Percentiles rank a stretch among this genome's conserved stretches.
phyloP scores from a whole-genome alignment of 2,113 vertebrate species.

The Phoenicopterus ruber region DNA sequence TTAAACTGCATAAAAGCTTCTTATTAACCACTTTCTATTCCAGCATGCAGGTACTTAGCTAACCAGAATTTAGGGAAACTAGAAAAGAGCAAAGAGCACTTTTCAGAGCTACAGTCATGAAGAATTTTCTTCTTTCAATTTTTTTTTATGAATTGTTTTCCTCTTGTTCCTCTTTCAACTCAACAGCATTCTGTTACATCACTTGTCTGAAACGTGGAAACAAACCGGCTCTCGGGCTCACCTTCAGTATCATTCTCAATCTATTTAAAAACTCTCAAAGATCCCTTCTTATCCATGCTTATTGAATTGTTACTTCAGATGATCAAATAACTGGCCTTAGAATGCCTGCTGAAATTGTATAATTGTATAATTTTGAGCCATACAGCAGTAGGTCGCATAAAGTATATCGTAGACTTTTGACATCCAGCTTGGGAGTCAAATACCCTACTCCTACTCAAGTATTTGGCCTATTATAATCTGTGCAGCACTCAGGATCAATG shows the following conservation, averaged over 20 bases:
- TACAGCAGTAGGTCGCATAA: neutral
- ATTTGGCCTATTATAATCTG: neutral
- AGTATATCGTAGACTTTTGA: neutral
- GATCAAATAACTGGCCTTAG: neutral
- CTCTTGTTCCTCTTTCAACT: neutral
- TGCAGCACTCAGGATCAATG: neutral
- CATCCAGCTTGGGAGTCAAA: neutral
- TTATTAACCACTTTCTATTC: neutral
- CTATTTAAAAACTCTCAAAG: neutral
- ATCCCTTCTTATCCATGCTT: neutral
- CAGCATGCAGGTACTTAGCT: neutral
- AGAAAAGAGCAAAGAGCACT: neutral
- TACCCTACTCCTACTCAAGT: neutral
- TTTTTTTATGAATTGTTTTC: neutral
- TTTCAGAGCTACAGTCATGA: neutral
- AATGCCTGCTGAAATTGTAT: neutral
- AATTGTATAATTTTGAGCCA: neutral
- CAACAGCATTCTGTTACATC: neutral
- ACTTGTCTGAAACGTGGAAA: neutral
- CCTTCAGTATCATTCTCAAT: neutral
- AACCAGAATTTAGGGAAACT: neutral
- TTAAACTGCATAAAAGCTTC: constrained; percentile 7
- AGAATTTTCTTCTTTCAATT: neutral
- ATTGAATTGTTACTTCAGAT: neutral
- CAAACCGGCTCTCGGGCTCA: neutral